Evolutionary conservation across 2,888 invertebrate species (phyloP).

Genomic region (Eurytoma californica): DNA sequence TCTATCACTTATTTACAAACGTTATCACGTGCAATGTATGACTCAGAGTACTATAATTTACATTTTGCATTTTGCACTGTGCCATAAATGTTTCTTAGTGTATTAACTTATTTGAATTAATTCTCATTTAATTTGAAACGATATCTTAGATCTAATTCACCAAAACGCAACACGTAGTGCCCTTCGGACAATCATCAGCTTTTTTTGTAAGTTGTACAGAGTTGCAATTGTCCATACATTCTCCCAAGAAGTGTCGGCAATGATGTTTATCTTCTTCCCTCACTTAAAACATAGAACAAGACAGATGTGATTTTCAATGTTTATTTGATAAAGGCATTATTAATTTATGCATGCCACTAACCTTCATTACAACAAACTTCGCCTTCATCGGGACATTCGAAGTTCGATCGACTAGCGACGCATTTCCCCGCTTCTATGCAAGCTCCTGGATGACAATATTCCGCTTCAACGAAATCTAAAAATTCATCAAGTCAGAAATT

Average conservation of each 20-base stretch:
- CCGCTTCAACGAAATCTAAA: constrained; percentile 15
- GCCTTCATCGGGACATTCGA: constrained; percentile 15
- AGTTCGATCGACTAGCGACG: neutral
- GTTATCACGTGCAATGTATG: no score
- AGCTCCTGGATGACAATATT: constrained; percentile 11
- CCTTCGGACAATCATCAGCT: constrained; percentile 56
- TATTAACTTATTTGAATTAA: no score
- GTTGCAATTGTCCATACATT: constrained; percentile 60
- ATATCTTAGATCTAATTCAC: constrained; percentile 45
- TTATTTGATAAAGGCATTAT: neutral
- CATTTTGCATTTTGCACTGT: no score
- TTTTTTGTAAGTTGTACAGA: neutral
- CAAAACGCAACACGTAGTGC: constrained; percentile 59
- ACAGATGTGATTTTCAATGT: neutral
- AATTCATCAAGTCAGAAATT: neutral
- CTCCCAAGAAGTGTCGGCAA: constrained; percentile 57
- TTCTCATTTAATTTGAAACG: no score
- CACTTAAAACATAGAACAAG: constrained; percentile 26
- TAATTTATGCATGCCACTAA: constrained; percentile 6
- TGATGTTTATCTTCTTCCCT: constrained; percentile 41
- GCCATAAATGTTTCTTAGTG: no score
- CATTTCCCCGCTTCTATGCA: constrained; percentile 43
- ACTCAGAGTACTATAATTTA: no score
- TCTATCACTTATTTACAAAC: neutral
- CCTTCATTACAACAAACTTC: constrained; percentile 44